Evolutionary conservation across 2,113 vertebrate genomes (phyloP), one percentile per base, ranked within the genome.

Genomic region (Lampris megalopsis): DNA sequence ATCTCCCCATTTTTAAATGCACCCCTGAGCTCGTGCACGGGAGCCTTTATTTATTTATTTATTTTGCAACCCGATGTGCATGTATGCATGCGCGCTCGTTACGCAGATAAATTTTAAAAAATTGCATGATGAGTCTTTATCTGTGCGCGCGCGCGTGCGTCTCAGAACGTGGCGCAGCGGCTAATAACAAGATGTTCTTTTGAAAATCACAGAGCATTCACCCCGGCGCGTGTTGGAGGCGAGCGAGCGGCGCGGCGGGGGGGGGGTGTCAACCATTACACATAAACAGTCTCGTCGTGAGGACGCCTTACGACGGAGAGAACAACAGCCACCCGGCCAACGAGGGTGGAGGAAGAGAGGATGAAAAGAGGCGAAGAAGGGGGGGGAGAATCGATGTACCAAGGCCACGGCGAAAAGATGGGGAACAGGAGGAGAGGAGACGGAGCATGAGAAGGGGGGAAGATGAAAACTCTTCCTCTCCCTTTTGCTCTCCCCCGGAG

Each of bases 141-240:
- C 75, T 61, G 76, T 8, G 2, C 13, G 73, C 63, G 9, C 38
- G 35, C n/a, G 58, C 45, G 56, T 62, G 75, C 64, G 80, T 78
- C 86, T 84, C 71, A 53, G 74, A 59, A 65, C 40, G 73, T 60
- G 45, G 60, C 67, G 72, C 3, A 56, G 57, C 7, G 65, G 82
- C 87, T 89, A 83, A 86, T 89, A 90, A 90, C 87, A 86, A 84
- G 86, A 80, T 86, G 84, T 86, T 83, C 81, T 84, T 89, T 89
- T 92, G 86, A 90, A 92, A 89, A 84, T 45, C 8, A 68, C 43
- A 0, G 56, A 3, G 47, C 83, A 78, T 89, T 88, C 86, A 81
- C 78, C 57, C 61, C 1, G 50, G 76, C 73, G 86, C 73, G 79
- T 89, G 86, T 86, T 82, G 73, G 80, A 85, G 88, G 88, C 65